These are phyloP conservation scores for Bruchidius siliquastri DNA, from an alignment of 2,888 invertebrate species.

Conservation along the genomic window DNA sequence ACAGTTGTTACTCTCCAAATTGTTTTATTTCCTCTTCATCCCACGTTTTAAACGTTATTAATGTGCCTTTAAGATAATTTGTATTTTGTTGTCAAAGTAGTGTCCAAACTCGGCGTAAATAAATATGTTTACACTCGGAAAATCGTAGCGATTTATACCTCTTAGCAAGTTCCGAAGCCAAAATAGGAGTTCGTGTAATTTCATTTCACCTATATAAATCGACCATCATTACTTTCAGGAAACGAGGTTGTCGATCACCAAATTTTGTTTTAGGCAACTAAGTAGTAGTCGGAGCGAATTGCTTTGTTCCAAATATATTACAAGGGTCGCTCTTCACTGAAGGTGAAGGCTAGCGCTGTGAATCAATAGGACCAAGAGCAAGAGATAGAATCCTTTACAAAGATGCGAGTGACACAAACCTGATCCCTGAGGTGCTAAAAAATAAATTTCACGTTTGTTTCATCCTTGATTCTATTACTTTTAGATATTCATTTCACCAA, in stretches of 20 bases:
- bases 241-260: neutral
- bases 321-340: neutral
- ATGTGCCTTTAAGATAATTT: neutral
- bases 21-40: neutral
- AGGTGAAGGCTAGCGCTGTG: too few species aligned
- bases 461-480: too few species aligned
- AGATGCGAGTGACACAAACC: too few species aligned
- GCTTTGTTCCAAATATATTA: neutral
- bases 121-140: neutral
- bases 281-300: neutral
- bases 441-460: too few species aligned
- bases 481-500: too few species aligned
- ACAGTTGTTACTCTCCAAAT: neutral
- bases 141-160: neutral
- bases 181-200: neutral
- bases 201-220: neutral
- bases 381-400: too few species aligned
- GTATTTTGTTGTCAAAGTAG: neutral
- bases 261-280: neutral
- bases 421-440: too few species aligned
- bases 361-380: too few species aligned
- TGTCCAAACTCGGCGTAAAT: neutral
- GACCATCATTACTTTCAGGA: neutral
- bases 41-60: neutral
- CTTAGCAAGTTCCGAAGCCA: neutral